phyloP scores from a whole-genome alignment of 1,140 invertebrate species.

The Philotrypesis tridentata region DNA sequence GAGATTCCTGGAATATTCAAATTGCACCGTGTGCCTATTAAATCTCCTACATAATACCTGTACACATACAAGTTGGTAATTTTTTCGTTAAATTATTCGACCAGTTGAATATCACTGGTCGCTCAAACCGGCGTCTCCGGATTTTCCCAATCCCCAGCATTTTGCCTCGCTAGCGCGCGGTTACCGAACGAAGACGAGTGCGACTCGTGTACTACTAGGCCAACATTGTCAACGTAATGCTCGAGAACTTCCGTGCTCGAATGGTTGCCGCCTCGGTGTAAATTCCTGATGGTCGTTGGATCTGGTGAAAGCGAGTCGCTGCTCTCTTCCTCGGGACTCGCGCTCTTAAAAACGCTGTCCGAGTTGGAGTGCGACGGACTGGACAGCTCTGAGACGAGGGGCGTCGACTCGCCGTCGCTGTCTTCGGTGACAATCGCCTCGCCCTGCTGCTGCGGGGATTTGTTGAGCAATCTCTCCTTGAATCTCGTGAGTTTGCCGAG shows the following conservation, averaged over 20 bases:
- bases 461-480: slow-evolving; percentile 67
- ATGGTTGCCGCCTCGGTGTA: slow-evolving; percentile 67
- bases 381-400: slow-evolving; percentile 74
- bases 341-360: slow-evolving; percentile 54
- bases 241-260: slow-evolving; percentile 74
- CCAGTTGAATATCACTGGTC: no score
- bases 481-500: slow-evolving; percentile 68
- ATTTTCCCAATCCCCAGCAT: slow-evolving; percentile 65
- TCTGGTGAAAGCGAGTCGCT: slow-evolving; percentile 19
- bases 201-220: slow-evolving; percentile 57
- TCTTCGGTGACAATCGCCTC: slow-evolving; percentile 64
- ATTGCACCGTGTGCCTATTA: not conserved
- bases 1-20: not conserved
- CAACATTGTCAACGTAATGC: slow-evolving; percentile 57
- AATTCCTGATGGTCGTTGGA: not conserved
- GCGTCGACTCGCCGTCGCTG: slow-evolving; percentile 79
- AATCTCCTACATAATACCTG: not conserved
- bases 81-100: not conserved
- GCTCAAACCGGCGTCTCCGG: slow-evolving; percentile 69
- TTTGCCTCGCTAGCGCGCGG: slow-evolving; percentile 55
- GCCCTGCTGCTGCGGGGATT: slow-evolving; percentile 59
- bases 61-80: no score
- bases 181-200: slow-evolving; percentile 16
- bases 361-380: slow-evolving; percentile 66
- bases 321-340: slow-evolving; percentile 57